These are phyloP conservation scores for Anaspis maculata DNA, from an alignment of 2,888 invertebrate species.

Conservation along the genomic window DNA sequence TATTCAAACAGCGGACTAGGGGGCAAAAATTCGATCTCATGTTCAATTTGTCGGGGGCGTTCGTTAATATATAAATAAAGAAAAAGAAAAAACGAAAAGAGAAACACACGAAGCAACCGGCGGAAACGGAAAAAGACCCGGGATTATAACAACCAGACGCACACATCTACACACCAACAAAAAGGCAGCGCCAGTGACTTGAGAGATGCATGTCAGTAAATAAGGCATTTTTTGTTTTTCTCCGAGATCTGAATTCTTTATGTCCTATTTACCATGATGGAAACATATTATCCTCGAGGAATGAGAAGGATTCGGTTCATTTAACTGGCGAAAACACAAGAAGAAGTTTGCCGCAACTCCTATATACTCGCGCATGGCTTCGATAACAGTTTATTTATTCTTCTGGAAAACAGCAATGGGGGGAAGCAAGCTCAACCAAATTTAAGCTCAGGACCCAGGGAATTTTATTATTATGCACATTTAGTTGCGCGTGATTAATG, in stretches of 20 bases:
- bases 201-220: constrained; percentile 15
- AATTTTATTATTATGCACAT: too few species aligned
- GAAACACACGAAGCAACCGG: constrained; percentile 3
- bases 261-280: constrained; percentile 13
- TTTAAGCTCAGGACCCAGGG: too few species aligned
- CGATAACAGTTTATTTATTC: too few species aligned
- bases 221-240: constrained; percentile 12
- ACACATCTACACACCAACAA: too few species aligned
- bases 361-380: too few species aligned
- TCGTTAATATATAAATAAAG: constrained; percentile 11
- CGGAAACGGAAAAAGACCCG: too few species aligned
- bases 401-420: too few species aligned
- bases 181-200: too few species aligned
- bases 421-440: too few species aligned
- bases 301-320: constrained; percentile 12
- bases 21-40: constrained; percentile 11
- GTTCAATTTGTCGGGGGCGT: constrained; percentile 11
- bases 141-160: too few species aligned
- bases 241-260: constrained; percentile 12
- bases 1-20: constrained; percentile 10
- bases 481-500: too few species aligned
- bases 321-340: constrained; percentile 9
- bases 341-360: constrained; percentile 5
- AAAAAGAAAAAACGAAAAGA: constrained; percentile 2
- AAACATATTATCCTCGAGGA: constrained; percentile 12